These are phyloP conservation scores for Microtus oregoni DNA, from an alignment of 2,113 vertebrate species.

Conservation along the genomic window DNA sequence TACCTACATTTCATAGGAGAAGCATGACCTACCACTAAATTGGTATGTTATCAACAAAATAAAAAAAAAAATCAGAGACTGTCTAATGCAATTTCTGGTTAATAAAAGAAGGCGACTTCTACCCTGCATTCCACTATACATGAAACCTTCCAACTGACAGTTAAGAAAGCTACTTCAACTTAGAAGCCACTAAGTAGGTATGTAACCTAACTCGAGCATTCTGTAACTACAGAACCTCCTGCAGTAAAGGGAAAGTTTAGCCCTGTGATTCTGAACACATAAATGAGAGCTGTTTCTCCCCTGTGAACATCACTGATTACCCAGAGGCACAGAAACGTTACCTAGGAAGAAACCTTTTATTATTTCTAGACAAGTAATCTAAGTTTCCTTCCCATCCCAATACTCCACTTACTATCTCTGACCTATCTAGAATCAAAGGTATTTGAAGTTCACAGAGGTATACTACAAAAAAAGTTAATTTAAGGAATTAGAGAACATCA, in stretches of 20 bases:
- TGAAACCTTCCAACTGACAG: slow-evolving; percentile 19
- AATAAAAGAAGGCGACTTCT: slow-evolving; percentile 36
- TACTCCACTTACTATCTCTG: slow-evolving; percentile 1
- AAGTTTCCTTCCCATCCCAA: slow-evolving; percentile 41
- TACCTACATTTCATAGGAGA: slow-evolving; percentile 40
- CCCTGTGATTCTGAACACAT: background rate
- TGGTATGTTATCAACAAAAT: slow-evolving; percentile 25
- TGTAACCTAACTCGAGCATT: background rate
- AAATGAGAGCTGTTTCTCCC: background rate
- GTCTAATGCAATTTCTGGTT: slow-evolving; percentile 25
- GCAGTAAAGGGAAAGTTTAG: background rate
- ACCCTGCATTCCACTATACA: slow-evolving; percentile 30
- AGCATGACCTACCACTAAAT: background rate
- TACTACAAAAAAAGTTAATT: slow-evolving; percentile 11
- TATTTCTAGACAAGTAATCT: slow-evolving; percentile 52
- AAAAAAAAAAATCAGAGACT: slow-evolving; percentile 15
- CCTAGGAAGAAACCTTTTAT: slow-evolving; percentile 39
- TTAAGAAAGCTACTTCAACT: background rate
- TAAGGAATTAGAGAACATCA: background rate
- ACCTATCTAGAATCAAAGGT: slow-evolving; percentile 64
- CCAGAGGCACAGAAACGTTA: slow-evolving; percentile 36
- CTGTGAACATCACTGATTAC: slow-evolving; percentile 38
- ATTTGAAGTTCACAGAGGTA: background rate
- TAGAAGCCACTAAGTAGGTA: slow-evolving; percentile 15
- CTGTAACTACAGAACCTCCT: background rate